Base-by-base conservation (phyloP, 1,140 invertebrate genomes). In the Drosophila prosaltans region DNA sequence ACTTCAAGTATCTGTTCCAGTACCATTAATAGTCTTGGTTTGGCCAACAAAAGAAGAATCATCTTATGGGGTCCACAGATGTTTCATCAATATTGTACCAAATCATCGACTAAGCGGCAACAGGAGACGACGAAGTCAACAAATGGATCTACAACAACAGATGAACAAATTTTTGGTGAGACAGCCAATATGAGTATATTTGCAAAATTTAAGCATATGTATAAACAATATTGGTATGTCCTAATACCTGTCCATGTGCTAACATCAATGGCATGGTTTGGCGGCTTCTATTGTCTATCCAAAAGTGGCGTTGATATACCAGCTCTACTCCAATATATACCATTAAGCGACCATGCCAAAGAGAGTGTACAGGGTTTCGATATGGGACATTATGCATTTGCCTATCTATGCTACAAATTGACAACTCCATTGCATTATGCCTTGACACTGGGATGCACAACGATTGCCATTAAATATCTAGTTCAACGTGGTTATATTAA, bases 141-240 rank as follows among this genome's bases (percentile, higher is more conserved):
- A 16, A 16, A 16, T 16, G 16, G 16, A 16, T 0, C 16, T 3
- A 30, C 28, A 30, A 30, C 28, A 30, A 30, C 28, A 30, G 4
- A 30, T 30, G 4, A 4, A 30, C 2, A 4, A 30, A 30, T 92
- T 1, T 92, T 92, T 26, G 91, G 86, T 21, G 91, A 91, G 1
- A 66, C 88, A 5, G 85, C 90, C 0, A 92, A 91, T 21, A 81
- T 90, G 75, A 84, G 88, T 3, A 67, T 98, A 8, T 96, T 97
- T 90, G 95, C 97, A 84, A 95, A 94, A 84, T 98, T 99, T 92
- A 99, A 98, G 92, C 93, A 96, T 86, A 96, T 98, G 95, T 97
- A 97, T 85, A 96, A 96, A 92, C 96, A 98, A 91, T 98, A 99
- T 93, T 99, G 98, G 96, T 98, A 98, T 93, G 95, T 99, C 65